phyloP scores from a whole-genome alignment of 1,140 invertebrate species.

The Eurosta solidaginis region DNA sequence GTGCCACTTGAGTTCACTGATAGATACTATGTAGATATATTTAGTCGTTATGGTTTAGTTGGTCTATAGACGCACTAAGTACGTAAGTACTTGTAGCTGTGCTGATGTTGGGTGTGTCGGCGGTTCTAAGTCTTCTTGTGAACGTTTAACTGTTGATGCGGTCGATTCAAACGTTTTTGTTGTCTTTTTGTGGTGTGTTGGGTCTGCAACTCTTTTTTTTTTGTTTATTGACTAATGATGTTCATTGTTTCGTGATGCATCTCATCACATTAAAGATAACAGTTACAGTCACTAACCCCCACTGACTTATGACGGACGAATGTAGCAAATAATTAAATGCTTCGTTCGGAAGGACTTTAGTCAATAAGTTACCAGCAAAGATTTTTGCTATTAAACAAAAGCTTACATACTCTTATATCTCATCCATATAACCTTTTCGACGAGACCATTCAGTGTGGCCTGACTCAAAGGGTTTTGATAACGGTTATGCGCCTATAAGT shows the following conservation, averaged over 20 bases:
- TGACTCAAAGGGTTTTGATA: too few species aligned
- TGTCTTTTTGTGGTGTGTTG: too few species aligned
- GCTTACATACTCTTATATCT: too few species aligned
- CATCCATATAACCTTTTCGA: too few species aligned
- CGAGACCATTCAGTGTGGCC: too few species aligned
- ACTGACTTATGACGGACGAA: too few species aligned
- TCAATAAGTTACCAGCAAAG: too few species aligned
- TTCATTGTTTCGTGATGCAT: slow-evolving; percentile 24
- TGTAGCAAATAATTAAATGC: too few species aligned
- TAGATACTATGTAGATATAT: not conserved
- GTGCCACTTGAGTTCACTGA: not conserved
- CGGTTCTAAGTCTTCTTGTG: not conserved
- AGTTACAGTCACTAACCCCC: not conserved
- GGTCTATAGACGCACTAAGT: not conserved
- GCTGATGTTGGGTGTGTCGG: too few species aligned
- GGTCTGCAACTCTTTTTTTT: not conserved
- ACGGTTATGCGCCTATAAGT: too few species aligned
- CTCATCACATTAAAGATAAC: not conserved
- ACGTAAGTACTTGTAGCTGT: not conserved
- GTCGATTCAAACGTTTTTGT: not conserved
- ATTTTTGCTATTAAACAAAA: too few species aligned
- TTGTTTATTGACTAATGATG: slow-evolving; percentile 10
- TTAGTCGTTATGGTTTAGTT: not conserved
- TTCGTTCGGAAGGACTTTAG: too few species aligned
- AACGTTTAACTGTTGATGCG: not conserved